These are phyloP conservation scores for Orchesella flavescens DNA, from an alignment of 2,888 invertebrate genomes.

Conservation along the genomic window DNA sequence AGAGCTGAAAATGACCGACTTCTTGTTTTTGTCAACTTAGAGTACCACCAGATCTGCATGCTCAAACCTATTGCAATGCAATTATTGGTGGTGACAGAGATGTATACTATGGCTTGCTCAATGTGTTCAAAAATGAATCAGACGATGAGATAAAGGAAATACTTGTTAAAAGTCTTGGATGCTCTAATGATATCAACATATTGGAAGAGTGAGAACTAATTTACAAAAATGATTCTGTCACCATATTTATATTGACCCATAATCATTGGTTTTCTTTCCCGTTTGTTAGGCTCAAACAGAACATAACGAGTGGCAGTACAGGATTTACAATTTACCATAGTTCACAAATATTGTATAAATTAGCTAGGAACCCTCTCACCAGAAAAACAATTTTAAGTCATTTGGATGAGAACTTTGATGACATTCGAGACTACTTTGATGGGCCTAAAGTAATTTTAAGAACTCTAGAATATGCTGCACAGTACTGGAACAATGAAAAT, in stretches of 20 bases:
- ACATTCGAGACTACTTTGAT: constrained; percentile 26
- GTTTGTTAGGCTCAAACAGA: constrained; percentile 18
- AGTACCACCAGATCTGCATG: constrained; percentile 59
- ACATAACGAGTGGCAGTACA: constrained; percentile 11
- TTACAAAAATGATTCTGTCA: background rate
- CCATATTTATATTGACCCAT: background rate
- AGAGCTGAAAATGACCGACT: background rate
- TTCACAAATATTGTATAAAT: constrained; percentile 30
- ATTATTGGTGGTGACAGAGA: constrained; percentile 36
- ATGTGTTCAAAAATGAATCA: background rate
- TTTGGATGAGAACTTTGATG: constrained; percentile 45
- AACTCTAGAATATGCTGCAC: constrained; percentile 31
- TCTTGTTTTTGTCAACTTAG: constrained; percentile 30
- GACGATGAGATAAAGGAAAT: constrained; percentile 17
- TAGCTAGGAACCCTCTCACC: constrained; percentile 20
- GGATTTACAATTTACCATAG: background rate
- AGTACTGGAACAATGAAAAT: constrained; percentile 48
- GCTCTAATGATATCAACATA: background rate
- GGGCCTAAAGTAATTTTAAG: constrained; percentile 23
- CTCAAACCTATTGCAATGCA: constrained; percentile 53
- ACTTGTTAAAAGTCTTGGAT: constrained; percentile 7
- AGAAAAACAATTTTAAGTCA: constrained; percentile 21
- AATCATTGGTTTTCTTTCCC: background rate
- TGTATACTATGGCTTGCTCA: background rate
- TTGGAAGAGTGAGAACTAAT: constrained; percentile 14